Evolutionary conservation across 53 echinoderm and acorn worm genomes (phyloP).

Genomic region (Zoroaster sp.): DNA sequence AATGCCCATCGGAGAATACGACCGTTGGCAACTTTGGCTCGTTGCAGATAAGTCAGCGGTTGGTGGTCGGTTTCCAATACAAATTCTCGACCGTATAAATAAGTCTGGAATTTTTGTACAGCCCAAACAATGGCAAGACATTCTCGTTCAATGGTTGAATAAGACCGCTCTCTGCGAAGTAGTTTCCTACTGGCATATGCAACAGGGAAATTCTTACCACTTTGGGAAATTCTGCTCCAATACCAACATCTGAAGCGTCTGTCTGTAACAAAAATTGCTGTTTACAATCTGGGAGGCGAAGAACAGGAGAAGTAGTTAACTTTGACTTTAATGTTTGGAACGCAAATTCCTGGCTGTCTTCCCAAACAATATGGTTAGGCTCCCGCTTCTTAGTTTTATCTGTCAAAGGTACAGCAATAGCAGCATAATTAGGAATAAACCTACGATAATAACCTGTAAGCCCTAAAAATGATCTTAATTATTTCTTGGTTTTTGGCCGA

Average conservation of each 20-base stretch:
- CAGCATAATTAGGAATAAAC: slow-evolving; percentile 59
- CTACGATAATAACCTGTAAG: slow-evolving; percentile 42
- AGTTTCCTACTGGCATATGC: slow-evolving; percentile 28
- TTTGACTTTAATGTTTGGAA: slow-evolving; percentile 48
- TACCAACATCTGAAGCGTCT: slow-evolving; percentile 26
- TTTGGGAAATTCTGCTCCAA: no score
- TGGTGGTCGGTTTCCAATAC: slow-evolving; percentile 49
- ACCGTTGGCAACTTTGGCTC: slow-evolving; percentile 23
- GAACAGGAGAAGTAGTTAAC: slow-evolving; percentile 24
- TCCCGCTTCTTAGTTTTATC: slow-evolving; percentile 59
- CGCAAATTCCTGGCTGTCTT: slow-evolving; percentile 44
- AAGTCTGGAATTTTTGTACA: slow-evolving; percentile 15
- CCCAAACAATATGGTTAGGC: slow-evolving; percentile 65
- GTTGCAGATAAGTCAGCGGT: background rate
- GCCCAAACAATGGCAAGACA: slow-evolving; percentile 29
- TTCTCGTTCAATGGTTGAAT: slow-evolving; percentile 16
- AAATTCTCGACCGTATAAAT: slow-evolving; percentile 29
- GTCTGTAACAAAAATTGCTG: slow-evolving; percentile 33
- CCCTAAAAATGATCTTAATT: slow-evolving; percentile 66
- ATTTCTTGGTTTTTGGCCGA: slow-evolving; percentile 61
- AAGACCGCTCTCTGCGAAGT: background rate
- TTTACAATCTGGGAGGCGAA: slow-evolving; percentile 52
- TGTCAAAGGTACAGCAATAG: slow-evolving; percentile 65
- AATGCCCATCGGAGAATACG: slow-evolving; percentile 44
- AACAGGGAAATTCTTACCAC: slow-evolving; percentile 27